These are phyloP conservation scores for Lepidurus apus DNA, from an alignment of 1,140 invertebrate genomes.

Conservation along the genomic window DNA sequence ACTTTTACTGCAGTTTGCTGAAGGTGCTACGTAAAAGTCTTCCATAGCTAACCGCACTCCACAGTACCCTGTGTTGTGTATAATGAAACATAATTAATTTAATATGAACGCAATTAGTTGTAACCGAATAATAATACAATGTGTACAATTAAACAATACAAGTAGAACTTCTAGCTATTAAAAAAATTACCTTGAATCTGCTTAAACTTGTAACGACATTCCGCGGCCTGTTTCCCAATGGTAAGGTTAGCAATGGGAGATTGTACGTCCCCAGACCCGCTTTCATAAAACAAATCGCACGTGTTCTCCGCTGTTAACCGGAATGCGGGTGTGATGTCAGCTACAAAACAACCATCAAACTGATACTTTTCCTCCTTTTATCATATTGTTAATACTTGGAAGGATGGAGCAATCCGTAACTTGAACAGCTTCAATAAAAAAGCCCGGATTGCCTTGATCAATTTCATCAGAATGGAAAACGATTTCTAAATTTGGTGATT, in stretches of 20 bases:
- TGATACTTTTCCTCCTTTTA: not conserved
- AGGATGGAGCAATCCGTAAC: constrained; percentile 27
- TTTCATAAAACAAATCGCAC: not conserved
- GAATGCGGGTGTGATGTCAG: constrained; percentile 23
- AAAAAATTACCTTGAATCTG: not conserved
- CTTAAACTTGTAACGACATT: constrained; percentile 15
- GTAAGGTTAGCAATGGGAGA: not conserved
- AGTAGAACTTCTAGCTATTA: too few species aligned
- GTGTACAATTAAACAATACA: too few species aligned
- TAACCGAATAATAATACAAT: too few species aligned
- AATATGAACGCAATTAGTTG: too few species aligned
- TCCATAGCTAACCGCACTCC: constrained; percentile 8
- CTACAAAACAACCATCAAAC: not conserved
- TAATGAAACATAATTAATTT: too few species aligned
- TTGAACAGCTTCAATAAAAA: constrained; percentile 30
- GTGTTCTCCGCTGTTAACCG: not conserved
- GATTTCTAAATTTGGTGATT: not conserved
- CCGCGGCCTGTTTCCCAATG: not conserved
- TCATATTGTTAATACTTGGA: not conserved
- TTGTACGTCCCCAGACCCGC: not conserved
- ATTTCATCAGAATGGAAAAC: constrained; percentile 23
- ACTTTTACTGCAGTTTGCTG: constrained; percentile 26
- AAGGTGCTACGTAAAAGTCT: constrained; percentile 25
- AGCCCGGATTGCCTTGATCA: constrained; percentile 22
- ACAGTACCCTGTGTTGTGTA: not conserved